Percentiles rank a stretch among this genome's conserved stretches.
Evolutionary conservation across 2,797 vertebrate genomes (phyloP).

Genomic region (Astyanax mexicanus): DNA sequence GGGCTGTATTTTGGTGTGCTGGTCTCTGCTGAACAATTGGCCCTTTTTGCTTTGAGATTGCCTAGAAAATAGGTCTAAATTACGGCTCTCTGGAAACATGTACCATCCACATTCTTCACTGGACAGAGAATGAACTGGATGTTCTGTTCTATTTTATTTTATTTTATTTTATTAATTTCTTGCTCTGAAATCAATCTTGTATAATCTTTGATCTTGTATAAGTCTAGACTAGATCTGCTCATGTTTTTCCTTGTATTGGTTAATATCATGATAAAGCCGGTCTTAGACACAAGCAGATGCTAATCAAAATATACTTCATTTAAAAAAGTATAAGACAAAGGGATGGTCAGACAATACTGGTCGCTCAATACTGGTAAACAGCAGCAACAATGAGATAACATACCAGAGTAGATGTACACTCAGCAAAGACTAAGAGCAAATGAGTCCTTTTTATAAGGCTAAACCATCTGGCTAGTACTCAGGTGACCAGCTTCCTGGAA

Average conservation of each 20-base stretch:
- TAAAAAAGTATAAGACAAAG: too few species aligned
- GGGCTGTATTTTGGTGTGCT: not conserved
- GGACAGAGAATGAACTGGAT: not conserved
- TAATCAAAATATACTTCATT: too few species aligned
- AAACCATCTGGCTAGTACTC: too few species aligned
- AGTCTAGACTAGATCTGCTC: conserved; percentile 9
- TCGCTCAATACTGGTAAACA: too few species aligned
- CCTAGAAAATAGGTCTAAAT: conserved; percentile 1
- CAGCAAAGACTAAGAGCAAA: too few species aligned
- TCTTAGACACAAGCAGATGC: too few species aligned
- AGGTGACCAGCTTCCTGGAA: too few species aligned
- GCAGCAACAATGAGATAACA: too few species aligned
- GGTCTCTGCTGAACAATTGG: not conserved
- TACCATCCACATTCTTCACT: not conserved
- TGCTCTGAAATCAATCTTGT: not conserved
- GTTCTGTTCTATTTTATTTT: not conserved
- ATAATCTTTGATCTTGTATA: conserved; percentile 8
- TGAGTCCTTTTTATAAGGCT: too few species aligned
- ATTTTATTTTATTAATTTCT: not conserved
- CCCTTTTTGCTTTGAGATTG: not conserved
- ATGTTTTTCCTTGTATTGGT: not conserved
- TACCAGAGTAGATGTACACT: too few species aligned
- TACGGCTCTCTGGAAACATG: not conserved
- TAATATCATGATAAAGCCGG: too few species aligned
- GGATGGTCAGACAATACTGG: too few species aligned